phyloP scores from a whole-genome alignment of 2,888 invertebrate genomes.

The Dryococelus australis region DNA sequence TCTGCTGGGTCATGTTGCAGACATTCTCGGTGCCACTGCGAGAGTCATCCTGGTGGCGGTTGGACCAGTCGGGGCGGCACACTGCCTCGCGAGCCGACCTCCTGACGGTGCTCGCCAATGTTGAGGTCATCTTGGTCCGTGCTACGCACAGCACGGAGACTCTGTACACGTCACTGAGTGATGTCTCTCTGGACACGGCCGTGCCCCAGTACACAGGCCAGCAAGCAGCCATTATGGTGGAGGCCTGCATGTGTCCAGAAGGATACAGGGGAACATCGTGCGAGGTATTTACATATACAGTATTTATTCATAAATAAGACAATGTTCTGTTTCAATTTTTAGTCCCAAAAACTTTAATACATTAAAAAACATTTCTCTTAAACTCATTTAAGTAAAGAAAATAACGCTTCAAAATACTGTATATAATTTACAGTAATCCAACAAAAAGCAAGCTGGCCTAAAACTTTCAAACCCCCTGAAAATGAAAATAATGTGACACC shows the following conservation, averaged over 20 bases:
- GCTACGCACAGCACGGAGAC: conserved; percentile 76
- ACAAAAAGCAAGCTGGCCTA: too few relatives aligned
- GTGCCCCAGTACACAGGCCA: conserved; percentile 69
- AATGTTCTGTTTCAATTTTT: too few relatives aligned
- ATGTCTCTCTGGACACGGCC: conserved; percentile 87
- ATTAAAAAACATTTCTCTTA: too few relatives aligned
- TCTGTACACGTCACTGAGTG: conserved; percentile 74
- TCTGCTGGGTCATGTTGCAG: conserved; percentile 54
- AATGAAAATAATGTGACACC: too few relatives aligned
- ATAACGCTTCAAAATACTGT: too few relatives aligned
- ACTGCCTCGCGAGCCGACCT: conserved; percentile 80
- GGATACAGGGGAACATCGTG: conserved; percentile 87
- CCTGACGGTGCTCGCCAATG: conserved; percentile 81
- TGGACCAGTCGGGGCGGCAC: conserved; percentile 63
- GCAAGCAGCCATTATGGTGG: conserved; percentile 77
- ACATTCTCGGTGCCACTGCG: conserved; percentile 70
- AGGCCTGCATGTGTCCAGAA: conserved; percentile 83
- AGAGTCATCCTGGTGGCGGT: conserved; percentile 70
- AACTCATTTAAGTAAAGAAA: too few relatives aligned
- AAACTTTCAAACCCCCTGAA: too few relatives aligned
- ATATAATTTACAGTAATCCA: too few relatives aligned
- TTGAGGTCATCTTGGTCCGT: conserved; percentile 83
- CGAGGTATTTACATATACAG: conserved; percentile 61
- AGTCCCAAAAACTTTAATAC: too few relatives aligned
- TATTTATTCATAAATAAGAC: too few relatives aligned